Percentiles rank a stretch among this genome's conserved stretches.
Evolutionary conservation across 2,113 vertebrate species (phyloP).

Genomic region (Prochilodus magdalenae): DNA sequence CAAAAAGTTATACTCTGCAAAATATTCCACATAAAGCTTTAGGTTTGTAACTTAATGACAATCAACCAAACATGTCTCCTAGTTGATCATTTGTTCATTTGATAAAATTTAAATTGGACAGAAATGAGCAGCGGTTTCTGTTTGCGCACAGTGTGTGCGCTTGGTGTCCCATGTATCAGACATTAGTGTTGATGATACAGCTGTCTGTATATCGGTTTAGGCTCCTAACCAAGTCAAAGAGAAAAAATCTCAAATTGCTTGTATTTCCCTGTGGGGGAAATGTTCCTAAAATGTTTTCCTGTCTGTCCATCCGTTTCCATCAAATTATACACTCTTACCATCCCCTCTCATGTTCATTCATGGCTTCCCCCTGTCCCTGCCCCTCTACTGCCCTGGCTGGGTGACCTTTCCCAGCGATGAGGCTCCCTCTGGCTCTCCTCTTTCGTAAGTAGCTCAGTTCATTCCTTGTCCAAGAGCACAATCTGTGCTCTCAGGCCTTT

Average conservation of each 20-base stretch:
- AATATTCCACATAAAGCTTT: no score
- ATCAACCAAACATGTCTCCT: no score
- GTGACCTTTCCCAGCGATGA: constrained; percentile 63
- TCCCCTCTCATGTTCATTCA: constrained; percentile 25
- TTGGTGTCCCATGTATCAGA: not conserved
- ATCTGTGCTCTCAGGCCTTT: not conserved
- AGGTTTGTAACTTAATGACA: no score
- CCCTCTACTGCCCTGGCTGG: constrained; percentile 63
- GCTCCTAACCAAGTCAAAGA: not conserved
- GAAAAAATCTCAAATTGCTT: not conserved
- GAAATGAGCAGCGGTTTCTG: no score
- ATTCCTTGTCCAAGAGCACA: constrained; percentile 44
- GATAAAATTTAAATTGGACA: no score
- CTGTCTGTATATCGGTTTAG: not conserved
- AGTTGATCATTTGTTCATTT: no score
- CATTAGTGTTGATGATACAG: not conserved
- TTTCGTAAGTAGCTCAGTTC: constrained; percentile 69
- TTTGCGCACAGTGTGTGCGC: no score
- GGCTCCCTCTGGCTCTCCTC: constrained; percentile 62
- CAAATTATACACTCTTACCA: constrained; percentile 41
- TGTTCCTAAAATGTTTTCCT: not conserved
- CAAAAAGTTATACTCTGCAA: no score
- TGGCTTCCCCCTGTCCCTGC: constrained; percentile 33
- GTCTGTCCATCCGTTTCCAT: not conserved
- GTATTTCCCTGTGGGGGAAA: not conserved